A percentile compares a stretch with the other conserved stretches of the same genome.
Conservation (phyloP, 2,113 vertebrate species). For the Ginglymostoma cirratum region DNA sequence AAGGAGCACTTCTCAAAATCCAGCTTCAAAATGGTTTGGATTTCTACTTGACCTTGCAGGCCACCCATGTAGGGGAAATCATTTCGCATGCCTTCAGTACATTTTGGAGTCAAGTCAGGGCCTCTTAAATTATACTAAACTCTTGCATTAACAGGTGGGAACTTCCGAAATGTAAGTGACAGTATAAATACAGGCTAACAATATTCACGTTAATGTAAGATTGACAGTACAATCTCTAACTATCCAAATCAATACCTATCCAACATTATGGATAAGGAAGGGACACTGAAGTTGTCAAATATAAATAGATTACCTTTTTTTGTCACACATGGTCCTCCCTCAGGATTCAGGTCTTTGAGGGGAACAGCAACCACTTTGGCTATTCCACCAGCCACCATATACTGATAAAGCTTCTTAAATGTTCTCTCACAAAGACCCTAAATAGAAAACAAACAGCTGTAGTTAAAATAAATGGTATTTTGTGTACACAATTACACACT, state of each 20-base stretch:
- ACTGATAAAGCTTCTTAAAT: conserved; percentile 74
- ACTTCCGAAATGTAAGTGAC: neutral
- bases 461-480: neutral
- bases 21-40: neutral
- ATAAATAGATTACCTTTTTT: conserved; percentile 66
- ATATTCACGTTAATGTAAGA: neutral
- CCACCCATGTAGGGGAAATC: neutral
- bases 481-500: neutral
- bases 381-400: conserved; percentile 73
- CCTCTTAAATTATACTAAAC: neutral
- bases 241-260: neutral
- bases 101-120: neutral
- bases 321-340: conserved; percentile 67
- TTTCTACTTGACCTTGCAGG: too few relatives aligned
- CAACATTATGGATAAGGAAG: neutral
- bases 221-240: neutral
- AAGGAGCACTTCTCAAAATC: neutral
- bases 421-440: conserved; percentile 70
- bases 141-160: neutral
- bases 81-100: neutral
- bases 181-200: neutral
- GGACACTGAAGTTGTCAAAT: neutral
- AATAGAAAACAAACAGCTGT: neutral
- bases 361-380: conserved; percentile 65
- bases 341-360: conserved; percentile 71